Conservation (phyloP, 2,888 invertebrate species). For the Eudemis profundana region DNA sequence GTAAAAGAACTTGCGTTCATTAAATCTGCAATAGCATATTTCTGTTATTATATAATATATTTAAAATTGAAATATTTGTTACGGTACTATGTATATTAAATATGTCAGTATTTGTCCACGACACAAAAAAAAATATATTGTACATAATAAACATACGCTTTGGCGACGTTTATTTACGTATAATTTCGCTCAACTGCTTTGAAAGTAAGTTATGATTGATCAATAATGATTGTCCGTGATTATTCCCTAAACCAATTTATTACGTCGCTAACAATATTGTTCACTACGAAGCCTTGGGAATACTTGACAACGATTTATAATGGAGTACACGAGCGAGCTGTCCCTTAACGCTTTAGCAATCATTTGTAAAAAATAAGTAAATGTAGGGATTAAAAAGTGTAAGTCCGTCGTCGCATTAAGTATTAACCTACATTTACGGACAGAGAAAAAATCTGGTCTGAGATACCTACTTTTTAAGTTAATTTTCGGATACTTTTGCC, state of each 20-base stretch:
- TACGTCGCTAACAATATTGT: slow-evolving; percentile 42
- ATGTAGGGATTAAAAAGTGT: background rate
- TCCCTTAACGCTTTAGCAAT: slow-evolving; percentile 9
- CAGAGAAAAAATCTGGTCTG: too few species aligned
- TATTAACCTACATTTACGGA: too few species aligned
- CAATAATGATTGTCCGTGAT: slow-evolving; percentile 34
- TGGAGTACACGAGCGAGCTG: slow-evolving; percentile 13
- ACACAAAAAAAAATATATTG: background rate
- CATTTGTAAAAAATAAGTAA: background rate
- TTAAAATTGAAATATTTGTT: too few species aligned
- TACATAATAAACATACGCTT: background rate
- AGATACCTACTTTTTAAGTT: too few species aligned
- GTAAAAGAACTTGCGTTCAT: too few species aligned
- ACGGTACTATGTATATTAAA: too few species aligned
- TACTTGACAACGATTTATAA: slow-evolving; percentile 26
- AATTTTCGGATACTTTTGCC: too few species aligned
- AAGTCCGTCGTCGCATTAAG: too few species aligned
- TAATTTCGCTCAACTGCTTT: slow-evolving; percentile 8
- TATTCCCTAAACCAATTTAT: slow-evolving; percentile 43
- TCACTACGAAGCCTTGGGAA: slow-evolving; percentile 33
- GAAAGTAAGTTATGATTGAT: slow-evolving; percentile 17
- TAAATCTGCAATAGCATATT: too few species aligned
- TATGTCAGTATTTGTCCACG: too few species aligned
- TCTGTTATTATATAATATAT: too few species aligned
- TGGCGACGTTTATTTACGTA: background rate